Percentiles rank a stretch among this genome's conserved stretches.
phyloP scores from a whole-genome alignment of 2,113 vertebrate species.

The Chloroceryle aenea region DNA sequence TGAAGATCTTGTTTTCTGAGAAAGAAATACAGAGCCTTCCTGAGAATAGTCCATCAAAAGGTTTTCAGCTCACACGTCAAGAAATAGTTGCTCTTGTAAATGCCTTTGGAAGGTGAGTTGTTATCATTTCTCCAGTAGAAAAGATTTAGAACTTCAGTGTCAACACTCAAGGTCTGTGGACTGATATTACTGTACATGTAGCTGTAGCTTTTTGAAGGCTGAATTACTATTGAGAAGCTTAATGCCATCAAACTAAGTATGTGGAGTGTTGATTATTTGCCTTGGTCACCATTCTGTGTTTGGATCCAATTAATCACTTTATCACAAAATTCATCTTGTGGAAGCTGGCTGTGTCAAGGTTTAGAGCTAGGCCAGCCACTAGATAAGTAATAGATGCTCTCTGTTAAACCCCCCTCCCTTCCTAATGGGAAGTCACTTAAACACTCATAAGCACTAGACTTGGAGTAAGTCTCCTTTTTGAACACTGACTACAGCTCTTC shows the following conservation, averaged over 20 bases:
- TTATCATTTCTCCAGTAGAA: background rate
- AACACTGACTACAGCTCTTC: background rate
- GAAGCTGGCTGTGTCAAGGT: background rate
- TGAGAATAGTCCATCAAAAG: constrained; percentile 90
- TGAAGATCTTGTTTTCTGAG: constrained; percentile 97
- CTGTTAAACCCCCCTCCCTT: too few relatives aligned
- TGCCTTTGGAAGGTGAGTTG: constrained; percentile 88
- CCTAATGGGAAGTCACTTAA: background rate
- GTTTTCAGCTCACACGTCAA: constrained; percentile 94
- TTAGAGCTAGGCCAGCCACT: too few relatives aligned
- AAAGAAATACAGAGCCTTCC: constrained; percentile 94
- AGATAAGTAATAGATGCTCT: too few relatives aligned
- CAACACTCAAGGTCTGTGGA: background rate
- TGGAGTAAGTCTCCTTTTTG: background rate
- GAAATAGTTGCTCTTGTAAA: constrained; percentile 95
- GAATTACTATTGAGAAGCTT: background rate
- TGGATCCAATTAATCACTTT: background rate
- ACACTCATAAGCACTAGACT: background rate
- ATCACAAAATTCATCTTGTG: background rate
- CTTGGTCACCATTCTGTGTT: background rate
- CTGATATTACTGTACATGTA: background rate
- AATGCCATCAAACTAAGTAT: background rate
- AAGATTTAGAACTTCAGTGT: background rate
- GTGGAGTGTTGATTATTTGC: background rate
- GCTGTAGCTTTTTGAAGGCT: background rate